Evolutionary conservation across 2,888 invertebrate genomes (phyloP).

Genomic region (Caenorhabditis doughertyi): DNA sequence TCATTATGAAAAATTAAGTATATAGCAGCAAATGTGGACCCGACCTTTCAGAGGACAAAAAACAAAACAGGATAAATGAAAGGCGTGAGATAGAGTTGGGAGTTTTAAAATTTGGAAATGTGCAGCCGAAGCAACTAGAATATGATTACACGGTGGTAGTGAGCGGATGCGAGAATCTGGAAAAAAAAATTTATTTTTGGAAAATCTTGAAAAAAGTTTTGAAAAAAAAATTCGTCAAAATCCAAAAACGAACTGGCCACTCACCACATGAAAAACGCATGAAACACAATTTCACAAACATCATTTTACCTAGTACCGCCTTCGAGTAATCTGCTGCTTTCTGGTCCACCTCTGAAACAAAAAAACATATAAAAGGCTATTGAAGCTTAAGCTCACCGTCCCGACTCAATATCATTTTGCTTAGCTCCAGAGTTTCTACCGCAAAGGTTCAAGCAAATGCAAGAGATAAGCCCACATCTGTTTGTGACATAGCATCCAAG

Average conservation of each 20-base stretch:
- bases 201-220: background rate
- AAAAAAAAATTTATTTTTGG: constrained; percentile 1
- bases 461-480: constrained; percentile 85
- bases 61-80: constrained; percentile 9
- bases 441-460: constrained; percentile 79
- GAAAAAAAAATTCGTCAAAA: background rate
- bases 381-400: constrained; percentile 61
- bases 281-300: constrained; percentile 17
- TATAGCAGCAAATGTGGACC: constrained; percentile 13
- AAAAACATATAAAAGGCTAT: background rate
- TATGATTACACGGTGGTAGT: constrained; percentile 58
- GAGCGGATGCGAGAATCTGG: constrained; percentile 52
- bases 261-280: constrained; percentile 48
- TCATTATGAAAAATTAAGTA: constrained; percentile 10
- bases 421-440: constrained; percentile 63
- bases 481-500: constrained; percentile 89
- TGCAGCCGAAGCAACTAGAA: too few species aligned
- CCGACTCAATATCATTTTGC: constrained; percentile 67
- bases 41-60: constrained; percentile 3
- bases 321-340: constrained; percentile 56
- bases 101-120: too few species aligned
- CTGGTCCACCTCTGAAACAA: constrained; percentile 49
- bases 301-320: constrained; percentile 55
- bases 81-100: too few species aligned
- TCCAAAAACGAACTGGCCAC: constrained; percentile 4